Evolutionary conservation across 30 jellyfish, hydroid and myxozoan species (phyloP).

Genomic region (Aurelia aurita): DNA sequence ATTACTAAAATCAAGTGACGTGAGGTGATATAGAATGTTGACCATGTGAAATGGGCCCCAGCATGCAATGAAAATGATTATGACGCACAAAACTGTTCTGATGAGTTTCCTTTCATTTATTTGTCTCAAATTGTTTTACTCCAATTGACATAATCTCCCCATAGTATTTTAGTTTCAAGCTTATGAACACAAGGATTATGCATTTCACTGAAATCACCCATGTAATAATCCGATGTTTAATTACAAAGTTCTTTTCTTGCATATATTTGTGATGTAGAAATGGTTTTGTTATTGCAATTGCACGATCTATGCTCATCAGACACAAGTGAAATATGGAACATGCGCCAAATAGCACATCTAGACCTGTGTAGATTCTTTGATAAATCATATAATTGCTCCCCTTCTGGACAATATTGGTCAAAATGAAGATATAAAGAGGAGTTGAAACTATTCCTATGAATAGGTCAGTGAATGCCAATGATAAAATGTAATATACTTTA

Average conservation of each 20-base stretch:
- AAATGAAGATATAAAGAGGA: not conserved
- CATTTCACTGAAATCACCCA: not conserved
- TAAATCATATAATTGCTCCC: not conserved
- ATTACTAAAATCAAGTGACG: not conserved
- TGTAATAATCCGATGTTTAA: not conserved
- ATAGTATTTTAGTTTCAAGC: not conserved
- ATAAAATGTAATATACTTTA: not conserved
- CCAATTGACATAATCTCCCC: not conserved
- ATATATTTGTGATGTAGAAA: not conserved
- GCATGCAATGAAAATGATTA: not conserved
- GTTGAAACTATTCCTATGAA: not conserved
- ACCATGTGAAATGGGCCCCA: not conserved
- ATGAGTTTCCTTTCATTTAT: not conserved
- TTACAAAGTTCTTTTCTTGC: not conserved
- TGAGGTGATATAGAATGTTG: not conserved
- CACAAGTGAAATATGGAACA: not conserved
- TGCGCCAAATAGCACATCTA: not conserved
- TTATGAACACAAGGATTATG: not conserved
- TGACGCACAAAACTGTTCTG: not conserved
- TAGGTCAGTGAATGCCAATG: not conserved
- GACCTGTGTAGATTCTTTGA: not conserved
- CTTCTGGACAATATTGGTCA: not conserved
- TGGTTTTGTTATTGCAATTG: not conserved
- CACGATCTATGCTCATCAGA: slow-evolving; percentile 7
- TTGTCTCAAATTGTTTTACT: not conserved